These are phyloP conservation scores for Epistrophe eligans DNA, from an alignment of 2,888 invertebrate species.

Conservation along the genomic window DNA sequence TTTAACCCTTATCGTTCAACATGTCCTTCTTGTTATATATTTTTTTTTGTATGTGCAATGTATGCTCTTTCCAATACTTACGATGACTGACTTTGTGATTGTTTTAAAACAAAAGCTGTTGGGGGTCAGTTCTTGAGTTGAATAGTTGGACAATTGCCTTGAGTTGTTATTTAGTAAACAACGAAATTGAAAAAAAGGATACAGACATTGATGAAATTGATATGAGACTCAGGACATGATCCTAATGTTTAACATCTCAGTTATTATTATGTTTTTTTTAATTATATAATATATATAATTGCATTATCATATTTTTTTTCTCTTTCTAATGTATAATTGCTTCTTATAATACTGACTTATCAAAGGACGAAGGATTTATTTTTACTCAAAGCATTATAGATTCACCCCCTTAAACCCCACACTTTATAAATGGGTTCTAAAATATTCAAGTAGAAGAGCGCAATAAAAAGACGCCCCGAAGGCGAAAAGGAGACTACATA, in stretches of 20 bases:
- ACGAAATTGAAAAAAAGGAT: slow-evolving; percentile 22
- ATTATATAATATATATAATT: slow-evolving; percentile 24
- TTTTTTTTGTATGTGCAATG: not conserved
- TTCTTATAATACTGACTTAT: slow-evolving; percentile 5
- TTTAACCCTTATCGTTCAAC: slow-evolving; percentile 55
- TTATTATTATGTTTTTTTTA: slow-evolving; percentile 20
- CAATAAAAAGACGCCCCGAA: slow-evolving; percentile 75
- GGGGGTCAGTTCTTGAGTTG: slow-evolving; percentile 39
- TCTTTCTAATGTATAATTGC: slow-evolving; percentile 29
- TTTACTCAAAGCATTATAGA: not conserved
- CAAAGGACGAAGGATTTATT: slow-evolving; percentile 28
- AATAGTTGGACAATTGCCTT: slow-evolving; percentile 44
- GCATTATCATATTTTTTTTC: not conserved
- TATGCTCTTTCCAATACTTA: slow-evolving; percentile 31
- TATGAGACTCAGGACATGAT: slow-evolving; percentile 10
- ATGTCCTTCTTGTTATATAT: slow-evolving; percentile 42
- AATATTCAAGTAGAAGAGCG: slow-evolving; percentile 72
- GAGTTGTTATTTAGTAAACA: slow-evolving; percentile 37
- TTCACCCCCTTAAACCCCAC: slow-evolving; percentile 14
- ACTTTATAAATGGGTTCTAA: slow-evolving; percentile 37
- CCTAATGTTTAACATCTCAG: slow-evolving; percentile 35
- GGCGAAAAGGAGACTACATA: slow-evolving; percentile 68
- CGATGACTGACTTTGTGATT: not conserved
- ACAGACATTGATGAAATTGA: slow-evolving; percentile 47
- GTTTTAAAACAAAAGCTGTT: slow-evolving; percentile 55